Evolutionary conservation across 2,113 vertebrate species (phyloP), one percentile per base, ranked within the genome.

Genomic region (Phalacrocorax brasilianus): DNA sequence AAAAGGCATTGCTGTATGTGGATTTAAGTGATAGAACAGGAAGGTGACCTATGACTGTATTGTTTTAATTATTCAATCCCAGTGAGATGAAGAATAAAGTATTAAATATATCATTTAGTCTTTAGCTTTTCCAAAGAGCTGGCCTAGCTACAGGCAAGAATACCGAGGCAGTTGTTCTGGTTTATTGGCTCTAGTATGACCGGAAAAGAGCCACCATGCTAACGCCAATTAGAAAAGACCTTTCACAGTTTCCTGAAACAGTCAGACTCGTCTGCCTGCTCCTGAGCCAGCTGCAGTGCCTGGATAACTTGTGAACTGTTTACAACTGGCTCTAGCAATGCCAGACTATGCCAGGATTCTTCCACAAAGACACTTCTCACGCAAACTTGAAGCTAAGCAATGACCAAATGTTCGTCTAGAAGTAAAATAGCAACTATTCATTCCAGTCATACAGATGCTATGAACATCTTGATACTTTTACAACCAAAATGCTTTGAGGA

Each of bases 231-330:
- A 88, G 93, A 68, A 94, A 84, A 91, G 80, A 32, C 61, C 68
- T 92, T 81, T 85, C 87, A 89, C 76, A n/a, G 91, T 44, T 85
- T 56, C 89, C 89, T 85, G 76, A 56, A 55, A 58, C 22, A 44
- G 83, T 49, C 44, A 67, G 22, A 53, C 49, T 73, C 5, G 1
- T 76, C 78, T 81, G 82, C 61, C 58, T 47, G 88, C 81, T 90
- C 55, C 91, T 33, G 21, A 73, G 81, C 65, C 93, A 91, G 87
- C 95, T 92, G 95, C 85, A 84, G 73, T 8, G 52, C 89, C 77
- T 27, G 73, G 27, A 4, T 30, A 42, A 58, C 79, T 88, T n/a
- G 22, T 28, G 49, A 85, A 12, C 83, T 71, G 74, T 62, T 85
- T 49, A 78, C 85, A 77, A 17, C 76, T 63, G 68, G 17, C 87